Evolutionary conservation across 2,888 invertebrate species (phyloP).

Genomic region (Bruchidius siliquastri): DNA sequence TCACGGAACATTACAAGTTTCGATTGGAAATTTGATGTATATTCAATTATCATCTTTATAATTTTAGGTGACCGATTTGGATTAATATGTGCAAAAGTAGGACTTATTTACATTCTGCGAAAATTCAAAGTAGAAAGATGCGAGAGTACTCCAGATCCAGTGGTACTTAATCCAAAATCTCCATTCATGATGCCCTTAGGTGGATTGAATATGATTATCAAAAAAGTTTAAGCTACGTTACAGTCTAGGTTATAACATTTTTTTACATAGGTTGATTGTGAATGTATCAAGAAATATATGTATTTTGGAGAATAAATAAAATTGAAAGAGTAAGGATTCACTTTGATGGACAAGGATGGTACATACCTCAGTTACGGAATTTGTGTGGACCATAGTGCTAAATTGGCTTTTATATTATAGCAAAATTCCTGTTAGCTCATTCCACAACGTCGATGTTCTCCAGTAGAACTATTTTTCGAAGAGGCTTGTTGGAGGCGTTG

Average conservation of each 20-base stretch:
- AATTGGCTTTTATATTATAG: too few relatives aligned
- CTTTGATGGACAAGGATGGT: too few relatives aligned
- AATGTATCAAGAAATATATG: neutral
- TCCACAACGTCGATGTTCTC: too few relatives aligned
- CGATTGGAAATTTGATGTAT: too few relatives aligned
- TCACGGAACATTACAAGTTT: too few relatives aligned
- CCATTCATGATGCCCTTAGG: conserved; percentile 36
- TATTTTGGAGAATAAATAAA: too few relatives aligned
- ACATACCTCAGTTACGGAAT: too few relatives aligned
- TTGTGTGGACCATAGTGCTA: too few relatives aligned
- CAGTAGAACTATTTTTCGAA: too few relatives aligned
- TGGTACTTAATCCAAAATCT: conserved; percentile 35
- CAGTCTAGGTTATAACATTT: neutral
- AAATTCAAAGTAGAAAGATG: conserved; percentile 35
- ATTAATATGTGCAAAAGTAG: conserved; percentile 39
- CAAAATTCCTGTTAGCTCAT: too few relatives aligned
- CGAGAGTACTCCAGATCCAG: conserved; percentile 33
- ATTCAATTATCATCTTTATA: neutral
- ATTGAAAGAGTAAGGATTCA: too few relatives aligned
- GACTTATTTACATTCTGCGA: conserved; percentile 34
- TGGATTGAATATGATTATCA: conserved; percentile 36
- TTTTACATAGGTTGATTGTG: neutral
- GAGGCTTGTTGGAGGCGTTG: too few relatives aligned
- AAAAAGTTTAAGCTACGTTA: conserved; percentile 9
- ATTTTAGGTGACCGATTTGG: conserved; percentile 43